phyloP scores from a whole-genome alignment of 2,888 invertebrate species.

The Odontocerum albicorne region DNA sequence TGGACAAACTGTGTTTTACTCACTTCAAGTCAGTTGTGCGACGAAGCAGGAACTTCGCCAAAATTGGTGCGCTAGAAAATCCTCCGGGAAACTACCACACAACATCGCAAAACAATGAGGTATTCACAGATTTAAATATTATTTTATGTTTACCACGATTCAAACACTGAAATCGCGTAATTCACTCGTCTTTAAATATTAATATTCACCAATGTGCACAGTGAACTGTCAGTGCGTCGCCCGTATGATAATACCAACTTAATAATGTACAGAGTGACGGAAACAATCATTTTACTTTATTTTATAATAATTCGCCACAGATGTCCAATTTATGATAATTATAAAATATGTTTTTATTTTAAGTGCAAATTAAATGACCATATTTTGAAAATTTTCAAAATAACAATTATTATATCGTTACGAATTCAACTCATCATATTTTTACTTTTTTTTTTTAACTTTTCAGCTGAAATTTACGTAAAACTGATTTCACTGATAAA shows the following conservation, averaged over 20 bases:
- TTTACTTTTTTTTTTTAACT: too few species aligned
- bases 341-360: neutral
- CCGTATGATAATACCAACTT: constrained; percentile 28
- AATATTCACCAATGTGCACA: neutral
- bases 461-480: too few species aligned
- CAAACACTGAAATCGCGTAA: neutral
- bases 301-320: constrained; percentile 3
- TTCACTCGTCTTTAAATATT: neutral
- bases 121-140: neutral
- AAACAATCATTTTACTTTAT: neutral
- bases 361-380: neutral
- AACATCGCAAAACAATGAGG: constrained; percentile 18
- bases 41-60: constrained; percentile 5
- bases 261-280: constrained; percentile 6
- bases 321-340: constrained; percentile 3
- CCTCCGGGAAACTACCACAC: constrained; percentile 6
- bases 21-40: constrained; percentile 12
- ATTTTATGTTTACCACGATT: neutral
- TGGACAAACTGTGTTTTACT: constrained; percentile 12
- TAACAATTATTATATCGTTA: too few species aligned
- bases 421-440: too few species aligned
- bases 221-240: constrained; percentile 17
- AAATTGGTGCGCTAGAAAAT: constrained; percentile 10
- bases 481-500: too few species aligned
- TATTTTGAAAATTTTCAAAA: too few species aligned